Evolutionary conservation across 2,113 vertebrate genomes (phyloP), one percentile per base, ranked within the genome.

Genomic region (Siniperca chuatsi): DNA sequence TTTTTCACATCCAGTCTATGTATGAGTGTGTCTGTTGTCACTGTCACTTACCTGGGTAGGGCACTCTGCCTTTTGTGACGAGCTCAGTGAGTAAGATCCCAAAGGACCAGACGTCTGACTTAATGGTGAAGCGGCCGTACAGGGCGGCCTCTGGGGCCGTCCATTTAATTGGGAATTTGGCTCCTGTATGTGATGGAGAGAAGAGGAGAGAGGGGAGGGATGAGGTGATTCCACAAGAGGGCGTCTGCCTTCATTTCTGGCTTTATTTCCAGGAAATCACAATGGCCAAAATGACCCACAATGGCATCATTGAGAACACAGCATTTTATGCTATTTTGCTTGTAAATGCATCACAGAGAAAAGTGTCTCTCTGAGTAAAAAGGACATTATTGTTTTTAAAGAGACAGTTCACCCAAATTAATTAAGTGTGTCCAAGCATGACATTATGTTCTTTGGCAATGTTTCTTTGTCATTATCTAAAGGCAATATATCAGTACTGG

Each of bases 81-180:
- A 98, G 94, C 89, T 98, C 98, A 37, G 97, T 98, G 88, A 97
- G 96, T 52, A 99, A 94, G 93, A 99, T 98, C 86, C 98, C 98
- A 89, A 99, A 99, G 60, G 98, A 99, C 98, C 98, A 99, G 18
- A 97, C 97, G 61, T 99, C 98, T 0, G 98, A 99, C 92, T 99
- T 99, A 93, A 99, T 99, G 89, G 98, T 99, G 94, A 99, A 99
- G 85, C 97, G 97, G 57, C 98, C 98, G 40, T 98, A 99, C 65
- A 99, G 88, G 0, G 98, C 98, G 61, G 98, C 98, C 83, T 99
- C 98, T 0, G 98, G 98, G 58, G 98, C 98, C 0, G 98, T 99
- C 98, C 98, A 99, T 87, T 99, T 99, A 92, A 99, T 99, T 58
- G 98, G 98, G 90, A 99, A 99, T 90, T 98, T 99, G 88, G 98